Percentiles rank a stretch among this genome's conserved stretches.
phyloP scores from a whole-genome alignment of 23 tunicate species.

The Trididemnum nubilum region DNA sequence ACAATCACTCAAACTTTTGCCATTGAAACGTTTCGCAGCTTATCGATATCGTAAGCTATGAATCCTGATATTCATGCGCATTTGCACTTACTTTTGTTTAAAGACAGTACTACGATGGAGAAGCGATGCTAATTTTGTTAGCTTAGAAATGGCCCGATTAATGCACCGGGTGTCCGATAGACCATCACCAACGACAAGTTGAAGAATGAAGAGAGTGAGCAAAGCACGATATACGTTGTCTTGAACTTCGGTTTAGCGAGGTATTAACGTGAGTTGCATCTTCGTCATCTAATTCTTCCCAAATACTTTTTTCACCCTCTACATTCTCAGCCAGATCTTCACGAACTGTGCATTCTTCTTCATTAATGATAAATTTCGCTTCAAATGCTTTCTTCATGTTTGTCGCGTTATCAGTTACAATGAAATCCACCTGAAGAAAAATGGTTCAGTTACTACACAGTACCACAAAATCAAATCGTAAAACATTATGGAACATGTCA shows the following conservation, averaged over 20 bases:
- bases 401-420: background rate
- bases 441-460: background rate
- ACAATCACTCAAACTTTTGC: background rate
- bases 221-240: background rate
- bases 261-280: background rate
- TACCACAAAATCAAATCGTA: background rate
- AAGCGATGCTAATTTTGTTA: background rate
- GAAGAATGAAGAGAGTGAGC: background rate
- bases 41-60: background rate
- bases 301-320: background rate
- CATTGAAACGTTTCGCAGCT: background rate
- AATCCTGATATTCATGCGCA: background rate
- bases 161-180: slow-evolving; percentile 1
- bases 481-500: background rate
- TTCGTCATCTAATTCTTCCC: background rate
- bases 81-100: background rate
- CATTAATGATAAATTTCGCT: background rate
- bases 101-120: background rate
- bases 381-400: background rate
- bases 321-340: background rate
- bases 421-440: background rate
- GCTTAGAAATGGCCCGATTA: background rate
- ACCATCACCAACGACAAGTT: background rate
- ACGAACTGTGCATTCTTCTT: background rate
- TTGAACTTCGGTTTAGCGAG: background rate